Evolutionary conservation across 2,113 vertebrate genomes (phyloP), one percentile per base, ranked within the genome.

Genomic region (Petromus typicus): DNA sequence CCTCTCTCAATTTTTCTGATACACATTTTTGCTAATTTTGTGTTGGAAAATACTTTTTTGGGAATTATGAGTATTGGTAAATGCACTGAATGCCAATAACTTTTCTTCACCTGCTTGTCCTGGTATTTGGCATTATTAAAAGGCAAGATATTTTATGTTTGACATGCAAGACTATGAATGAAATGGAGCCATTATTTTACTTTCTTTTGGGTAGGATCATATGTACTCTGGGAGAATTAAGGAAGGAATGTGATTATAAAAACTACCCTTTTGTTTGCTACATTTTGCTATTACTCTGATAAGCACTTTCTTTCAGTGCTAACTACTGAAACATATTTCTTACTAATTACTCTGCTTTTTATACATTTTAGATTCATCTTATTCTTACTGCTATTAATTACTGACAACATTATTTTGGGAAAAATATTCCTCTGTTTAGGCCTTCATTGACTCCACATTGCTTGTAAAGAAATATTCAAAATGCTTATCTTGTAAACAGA

Each of bases 251-350:
- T 27, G 43, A 88, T 30, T 78, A 0, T 40, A 69, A 69, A 81
- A 30, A 16, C 18, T 71, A 10, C 69, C 16, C 22, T 94, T 95
- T 64, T 89, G 83, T 82, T 73, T 90, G 23, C 57, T 86, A 88
- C 80, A 93, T 96, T 57, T 94, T 90, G 3, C 67, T 82, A n/a
- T 93, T 95, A 82, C 20, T 30, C 61, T 73, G 22, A 93, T 59
- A 25, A 25, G 16, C 8, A 81, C 30, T 92, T 5, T 45, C 3
- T 56, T 92, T 89, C 17, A 64, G 16, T 79, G 13, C 43, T 82
- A 92, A 78, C 30, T 69, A 82, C 56, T 78, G 37, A 88, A 92
- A 8, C 22, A 85, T 13, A 94, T 85, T 95, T 93, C 23, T 92
- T 56, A 92, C 45, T 34, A 82, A 94, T 75, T 84, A 75, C 13